Percentiles rank a stretch among this genome's conserved stretches.
Evolutionary conservation across 2,888 invertebrate genomes (phyloP).

Genomic region (Lutraria lutraria): DNA sequence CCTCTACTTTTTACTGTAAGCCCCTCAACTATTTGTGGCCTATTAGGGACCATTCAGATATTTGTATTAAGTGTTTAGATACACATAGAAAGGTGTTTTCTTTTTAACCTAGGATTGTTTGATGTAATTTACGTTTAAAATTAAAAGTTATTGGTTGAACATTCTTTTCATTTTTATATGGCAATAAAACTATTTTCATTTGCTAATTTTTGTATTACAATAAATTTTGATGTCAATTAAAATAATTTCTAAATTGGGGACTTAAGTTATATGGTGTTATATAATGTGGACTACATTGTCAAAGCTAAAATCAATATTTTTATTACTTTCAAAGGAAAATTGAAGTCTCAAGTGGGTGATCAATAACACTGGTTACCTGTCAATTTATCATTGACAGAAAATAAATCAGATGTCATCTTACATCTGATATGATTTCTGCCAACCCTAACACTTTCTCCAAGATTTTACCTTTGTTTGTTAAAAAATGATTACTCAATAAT

Average conservation of each 20-base stretch:
- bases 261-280: neutral
- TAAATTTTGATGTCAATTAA: neutral
- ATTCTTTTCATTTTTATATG: neutral
- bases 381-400: constrained; percentile 55
- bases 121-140: neutral
- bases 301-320: constrained; percentile 1
- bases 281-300: neutral
- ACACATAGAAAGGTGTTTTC: neutral
- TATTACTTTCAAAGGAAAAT: neutral
- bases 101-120: neutral
- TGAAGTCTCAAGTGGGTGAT: constrained; percentile 28
- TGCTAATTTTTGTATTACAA: neutral
- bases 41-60: neutral
- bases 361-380: constrained; percentile 56
- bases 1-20: constrained; percentile 5
- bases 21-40: neutral
- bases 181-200: neutral
- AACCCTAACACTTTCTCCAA: neutral
- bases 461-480: neutral
- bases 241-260: neutral
- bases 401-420: constrained; percentile 64
- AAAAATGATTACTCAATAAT: neutral
- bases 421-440: constrained; percentile 34
- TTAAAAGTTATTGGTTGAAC: neutral
- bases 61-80: constrained; percentile 1